Evolutionary conservation across 2,888 invertebrate genomes (phyloP).

Genomic region (Rhopalosiphum nymphaeae): DNA sequence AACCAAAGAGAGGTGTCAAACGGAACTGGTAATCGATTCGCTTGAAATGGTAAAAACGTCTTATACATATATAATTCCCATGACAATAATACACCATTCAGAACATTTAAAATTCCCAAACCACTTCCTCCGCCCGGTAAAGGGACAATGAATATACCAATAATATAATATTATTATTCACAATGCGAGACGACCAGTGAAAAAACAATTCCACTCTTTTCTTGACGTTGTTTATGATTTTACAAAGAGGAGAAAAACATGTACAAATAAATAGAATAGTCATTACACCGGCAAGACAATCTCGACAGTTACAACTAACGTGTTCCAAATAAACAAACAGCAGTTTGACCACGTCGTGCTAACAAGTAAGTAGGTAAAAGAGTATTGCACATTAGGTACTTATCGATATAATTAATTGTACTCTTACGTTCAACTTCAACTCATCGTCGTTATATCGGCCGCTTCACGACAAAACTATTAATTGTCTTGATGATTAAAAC

Average conservation of each 20-base stretch:
- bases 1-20: not conserved
- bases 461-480: not conserved
- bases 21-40: constrained; percentile 26
- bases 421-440: not conserved
- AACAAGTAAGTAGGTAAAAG: not conserved
- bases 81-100: constrained; percentile 3
- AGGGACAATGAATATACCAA: not conserved
- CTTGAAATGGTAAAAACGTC: not conserved
- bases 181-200: not conserved
- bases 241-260: not conserved
- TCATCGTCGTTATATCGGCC: not conserved
- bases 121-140: not conserved
- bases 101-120: constrained; percentile 10
- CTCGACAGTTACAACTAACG: not conserved
- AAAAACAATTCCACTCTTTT: not conserved
- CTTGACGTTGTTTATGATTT: not conserved
- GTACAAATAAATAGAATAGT: not conserved
- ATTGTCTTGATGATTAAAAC: not conserved
- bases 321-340: not conserved
- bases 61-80: not conserved
- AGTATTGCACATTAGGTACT: too few species aligned
- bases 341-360: not conserved
- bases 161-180: not conserved
- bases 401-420: not conserved
- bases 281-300: not conserved